A percentile compares a stretch with the other conserved stretches of the same genome.
These are phyloP conservation scores for Tapirus terrestris DNA, from an alignment of 2,113 vertebrate genomes.

Conservation along the genomic window DNA sequence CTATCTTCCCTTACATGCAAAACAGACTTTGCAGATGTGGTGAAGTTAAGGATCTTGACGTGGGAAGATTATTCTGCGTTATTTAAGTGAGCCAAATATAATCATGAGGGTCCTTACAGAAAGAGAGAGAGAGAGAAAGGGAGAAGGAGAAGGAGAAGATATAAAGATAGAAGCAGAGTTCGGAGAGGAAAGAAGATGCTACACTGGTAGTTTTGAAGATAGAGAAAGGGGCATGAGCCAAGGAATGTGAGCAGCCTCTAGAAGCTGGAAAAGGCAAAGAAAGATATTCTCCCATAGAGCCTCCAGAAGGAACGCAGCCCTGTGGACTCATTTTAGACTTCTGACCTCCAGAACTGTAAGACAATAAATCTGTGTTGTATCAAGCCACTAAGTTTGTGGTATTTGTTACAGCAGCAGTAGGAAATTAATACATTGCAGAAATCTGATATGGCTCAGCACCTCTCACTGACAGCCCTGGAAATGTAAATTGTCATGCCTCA, in stretches of 20 bases:
- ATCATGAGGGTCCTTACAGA: neutral
- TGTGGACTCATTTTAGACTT: neutral
- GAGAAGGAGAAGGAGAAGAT: too few species aligned
- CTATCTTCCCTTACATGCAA: neutral
- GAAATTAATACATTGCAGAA: neutral
- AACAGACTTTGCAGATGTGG: neutral
- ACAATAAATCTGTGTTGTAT: neutral
- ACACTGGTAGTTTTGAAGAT: neutral
- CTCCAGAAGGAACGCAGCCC: neutral
- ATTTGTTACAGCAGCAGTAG: neutral
- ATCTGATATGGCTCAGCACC: neutral
- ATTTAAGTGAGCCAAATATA: neutral
- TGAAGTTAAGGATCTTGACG: neutral
- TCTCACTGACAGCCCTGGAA: neutral
- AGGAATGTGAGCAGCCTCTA: neutral
- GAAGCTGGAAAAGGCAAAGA: neutral
- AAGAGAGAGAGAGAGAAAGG: fast-evolving
- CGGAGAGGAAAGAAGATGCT: neutral
- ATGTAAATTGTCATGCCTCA: neutral
- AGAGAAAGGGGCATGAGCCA: neutral
- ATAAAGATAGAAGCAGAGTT: neutral
- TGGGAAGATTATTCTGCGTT: neutral
- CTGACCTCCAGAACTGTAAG: neutral
- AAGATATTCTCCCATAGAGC: neutral
- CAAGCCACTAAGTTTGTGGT: neutral